These are phyloP conservation scores for Anarrhichthys ocellatus DNA, from an alignment of 2,113 vertebrate genomes.

Conservation along the genomic window DNA sequence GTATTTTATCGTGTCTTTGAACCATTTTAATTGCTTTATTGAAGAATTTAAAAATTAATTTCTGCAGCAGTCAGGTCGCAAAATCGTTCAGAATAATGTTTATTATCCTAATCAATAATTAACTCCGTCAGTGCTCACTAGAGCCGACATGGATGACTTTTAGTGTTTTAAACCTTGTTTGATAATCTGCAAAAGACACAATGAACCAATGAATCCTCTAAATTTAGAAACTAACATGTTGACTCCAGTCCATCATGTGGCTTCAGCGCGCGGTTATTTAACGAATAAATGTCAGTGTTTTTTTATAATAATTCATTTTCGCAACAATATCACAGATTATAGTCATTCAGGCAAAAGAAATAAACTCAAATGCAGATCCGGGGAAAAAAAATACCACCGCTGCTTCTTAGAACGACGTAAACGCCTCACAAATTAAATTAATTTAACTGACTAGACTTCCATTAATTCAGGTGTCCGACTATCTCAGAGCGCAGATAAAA, in stretches of 20 bases:
- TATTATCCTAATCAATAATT: not conserved
- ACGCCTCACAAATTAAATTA: rapidly evolving
- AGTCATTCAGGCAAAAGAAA: not conserved
- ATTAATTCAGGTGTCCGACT: slow-evolving; percentile 23
- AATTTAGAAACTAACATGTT: not conserved
- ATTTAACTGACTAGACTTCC: not conserved
- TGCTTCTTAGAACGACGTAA: not conserved
- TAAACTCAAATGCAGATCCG: not conserved
- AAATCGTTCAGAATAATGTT: not conserved
- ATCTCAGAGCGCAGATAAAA: slow-evolving; percentile 41
- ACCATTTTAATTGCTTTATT: not conserved
- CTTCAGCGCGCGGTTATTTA: not conserved
- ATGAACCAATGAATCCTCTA: not conserved
- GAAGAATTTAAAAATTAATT: slow-evolving; percentile 2
- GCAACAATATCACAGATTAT: not conserved
- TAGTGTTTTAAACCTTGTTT: not conserved
- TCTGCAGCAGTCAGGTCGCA: not conserved
- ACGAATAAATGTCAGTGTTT: slow-evolving; percentile 45
- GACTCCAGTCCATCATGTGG: not conserved
- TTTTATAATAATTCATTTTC: not conserved
- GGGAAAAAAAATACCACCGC: not conserved
- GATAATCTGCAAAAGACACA: not conserved
- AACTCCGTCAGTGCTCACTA: not conserved
- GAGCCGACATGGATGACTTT: not conserved
- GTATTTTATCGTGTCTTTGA: not conserved